Base-by-base conservation (phyloP, 2,797 vertebrate genomes). In the Sciurus vulgaris region DNA sequence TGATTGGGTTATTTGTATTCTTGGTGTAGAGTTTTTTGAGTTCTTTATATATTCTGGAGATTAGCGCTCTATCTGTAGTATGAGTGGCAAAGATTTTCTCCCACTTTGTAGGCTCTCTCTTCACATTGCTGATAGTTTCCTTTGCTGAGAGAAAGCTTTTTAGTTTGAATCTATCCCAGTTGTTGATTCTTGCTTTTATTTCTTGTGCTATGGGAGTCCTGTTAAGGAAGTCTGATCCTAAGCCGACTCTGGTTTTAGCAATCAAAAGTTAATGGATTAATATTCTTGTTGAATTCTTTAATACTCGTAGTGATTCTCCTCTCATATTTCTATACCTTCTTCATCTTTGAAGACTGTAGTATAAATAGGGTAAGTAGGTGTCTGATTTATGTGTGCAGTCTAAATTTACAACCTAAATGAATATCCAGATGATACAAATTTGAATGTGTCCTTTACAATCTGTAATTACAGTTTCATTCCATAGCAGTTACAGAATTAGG, bases 351-450 rank as follows among this genome's bases (percentile, higher is more conserved):
- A 77, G 41, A 41, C 90, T 5, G 56, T 81, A 65, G 33, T 26
- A 95, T 26, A 56, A 86, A 49, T 70, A 72, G 22, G 70, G 0
- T 65, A 56, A 77, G 26, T 67, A 69, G 38, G 6, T 92, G 4
- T 93, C 33, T 87, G 22, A 82, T 77, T 82, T 94, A 63, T 86
- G 38, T 70, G 35, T 70, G 41, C 3, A 70, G 15, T 82, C 33
- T 54, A 54, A 20, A n/a, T 93, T 90, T 95, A 20, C 3, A 78
- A 8, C 18, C 63, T 86, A 77, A 94, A 41, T 65, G 61, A 70
- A 87, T 95, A 41, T 87, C 30, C 33, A 83, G n/a, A 65, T 82
- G 83, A 41, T 9, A 87, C 38, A 87, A 47, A 59, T 90, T 90
- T 91, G 70, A 90, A 70, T 56, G 24, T 77, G 65, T 87, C 65